These are phyloP conservation scores for Notechis scutatus DNA, from an alignment of 2,113 vertebrate species.

Conservation along the genomic window DNA sequence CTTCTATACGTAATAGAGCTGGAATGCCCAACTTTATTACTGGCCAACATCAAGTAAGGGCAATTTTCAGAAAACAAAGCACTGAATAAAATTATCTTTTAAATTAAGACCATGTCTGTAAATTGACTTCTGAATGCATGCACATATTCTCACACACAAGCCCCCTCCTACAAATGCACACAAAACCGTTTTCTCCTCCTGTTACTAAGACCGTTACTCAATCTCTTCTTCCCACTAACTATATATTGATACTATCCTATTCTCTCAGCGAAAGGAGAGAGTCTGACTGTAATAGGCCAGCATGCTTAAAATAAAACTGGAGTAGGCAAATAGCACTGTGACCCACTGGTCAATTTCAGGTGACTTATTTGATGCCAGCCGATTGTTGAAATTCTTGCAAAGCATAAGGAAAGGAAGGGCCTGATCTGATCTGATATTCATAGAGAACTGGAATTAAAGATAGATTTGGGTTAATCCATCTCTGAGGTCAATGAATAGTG, in stretches of 20 bases:
- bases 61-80: neutral
- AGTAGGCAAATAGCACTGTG: neutral
- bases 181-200: neutral
- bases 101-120: neutral
- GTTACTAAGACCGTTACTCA: neutral
- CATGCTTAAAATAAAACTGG: neutral
- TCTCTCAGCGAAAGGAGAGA: neutral
- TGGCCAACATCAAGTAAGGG: neutral
- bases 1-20: neutral
- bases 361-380: neutral
- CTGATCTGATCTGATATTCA: neutral
- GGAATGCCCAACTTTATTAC: neutral
- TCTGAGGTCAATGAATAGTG: neutral
- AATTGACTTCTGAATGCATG: neutral
- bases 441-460: neutral
- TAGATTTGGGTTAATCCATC: neutral
- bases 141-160: neutral
- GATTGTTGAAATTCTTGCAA: neutral
- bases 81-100: neutral
- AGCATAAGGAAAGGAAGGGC: too few relatives aligned
- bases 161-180: neutral
- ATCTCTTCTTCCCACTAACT: neutral
- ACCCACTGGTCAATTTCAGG: neutral
- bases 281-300: neutral
- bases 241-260: neutral